Percentiles rank a stretch among this genome's conserved stretches.
phyloP scores from a whole-genome alignment of 2,888 invertebrate genomes.

The Neria commutata region DNA sequence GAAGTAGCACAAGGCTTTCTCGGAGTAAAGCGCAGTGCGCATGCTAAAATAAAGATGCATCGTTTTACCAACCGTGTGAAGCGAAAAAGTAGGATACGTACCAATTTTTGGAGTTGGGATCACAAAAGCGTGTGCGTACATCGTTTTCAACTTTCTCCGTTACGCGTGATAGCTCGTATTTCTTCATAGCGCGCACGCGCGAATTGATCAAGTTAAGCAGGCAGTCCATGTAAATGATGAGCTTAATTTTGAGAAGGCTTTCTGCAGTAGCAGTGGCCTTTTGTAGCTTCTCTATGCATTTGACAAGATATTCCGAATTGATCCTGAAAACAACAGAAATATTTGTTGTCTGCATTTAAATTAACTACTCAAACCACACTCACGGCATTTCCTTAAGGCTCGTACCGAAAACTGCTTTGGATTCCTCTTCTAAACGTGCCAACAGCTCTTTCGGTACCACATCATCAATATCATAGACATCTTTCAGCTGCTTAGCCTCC shows the following conservation, averaged over 20 bases:
- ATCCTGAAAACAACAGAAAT: conserved; percentile 45
- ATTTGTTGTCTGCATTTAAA: background rate
- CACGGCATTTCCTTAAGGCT: conserved; percentile 51
- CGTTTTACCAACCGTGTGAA: background rate
- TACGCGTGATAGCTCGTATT: conserved; percentile 48
- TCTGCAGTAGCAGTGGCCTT: conserved; percentile 31
- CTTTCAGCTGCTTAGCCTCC: conserved; percentile 44
- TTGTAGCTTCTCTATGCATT: conserved; percentile 40
- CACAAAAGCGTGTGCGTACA: conserved; percentile 52
- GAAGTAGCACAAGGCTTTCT: conserved; percentile 57
- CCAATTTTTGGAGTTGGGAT: conserved; percentile 40
- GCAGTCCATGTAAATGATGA: conserved; percentile 57
- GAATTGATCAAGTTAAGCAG: conserved; percentile 48
- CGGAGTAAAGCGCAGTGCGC: conserved; percentile 45
- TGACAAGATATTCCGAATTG: conserved; percentile 46
- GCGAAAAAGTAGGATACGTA: conserved; percentile 17
- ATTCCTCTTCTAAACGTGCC: conserved; percentile 54
- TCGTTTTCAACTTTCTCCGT: conserved; percentile 58
- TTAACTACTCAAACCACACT: conserved; percentile 23
- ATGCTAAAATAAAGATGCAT: conserved; percentile 31
- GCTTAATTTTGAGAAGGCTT: conserved; percentile 46
- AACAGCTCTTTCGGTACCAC: conserved; percentile 49
- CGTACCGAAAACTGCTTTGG: conserved; percentile 43
- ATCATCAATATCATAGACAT: conserved; percentile 49
- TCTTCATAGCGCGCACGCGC: conserved; percentile 40